Conservation (phyloP, 1,140 invertebrate genomes). For the Drosophila biarmipes region DNA sequence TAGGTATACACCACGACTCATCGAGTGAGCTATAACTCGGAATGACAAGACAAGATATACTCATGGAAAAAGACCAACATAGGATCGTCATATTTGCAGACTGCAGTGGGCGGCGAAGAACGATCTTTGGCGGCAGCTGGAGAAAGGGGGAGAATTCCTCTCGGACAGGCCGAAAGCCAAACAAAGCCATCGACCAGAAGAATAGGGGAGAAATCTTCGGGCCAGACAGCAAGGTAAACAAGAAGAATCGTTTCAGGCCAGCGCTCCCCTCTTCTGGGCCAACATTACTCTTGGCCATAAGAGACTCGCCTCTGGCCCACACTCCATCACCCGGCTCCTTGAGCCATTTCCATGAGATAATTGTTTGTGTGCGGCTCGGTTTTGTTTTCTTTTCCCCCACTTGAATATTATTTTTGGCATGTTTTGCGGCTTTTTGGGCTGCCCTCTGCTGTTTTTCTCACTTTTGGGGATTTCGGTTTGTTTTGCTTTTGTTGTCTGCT, state of each 20-base stretch:
- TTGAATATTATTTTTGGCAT: constrained; percentile 81
- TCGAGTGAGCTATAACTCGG: constrained; percentile 56
- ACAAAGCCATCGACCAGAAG: constrained; percentile 12
- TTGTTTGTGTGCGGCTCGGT: constrained; percentile 28
- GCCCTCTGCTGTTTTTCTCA: constrained; percentile 7
- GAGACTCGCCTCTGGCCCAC: constrained; percentile 39
- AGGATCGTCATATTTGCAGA: constrained; percentile 22
- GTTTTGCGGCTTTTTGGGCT: constrained; percentile 67
- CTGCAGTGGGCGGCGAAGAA: constrained; percentile 34
- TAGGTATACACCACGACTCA: constrained; percentile 45
- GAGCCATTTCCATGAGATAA: constrained; percentile 49
- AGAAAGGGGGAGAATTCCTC: constrained; percentile 28
- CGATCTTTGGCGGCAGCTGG: not conserved
- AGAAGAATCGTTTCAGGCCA: constrained; percentile 26
- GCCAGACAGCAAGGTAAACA: constrained; percentile 44
- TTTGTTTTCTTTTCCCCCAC: constrained; percentile 12
- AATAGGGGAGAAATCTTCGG: constrained; percentile 40
- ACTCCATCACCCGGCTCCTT: constrained; percentile 26
- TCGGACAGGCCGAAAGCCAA: constrained; percentile 9
- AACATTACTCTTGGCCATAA: constrained; percentile 42
- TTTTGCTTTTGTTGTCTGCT: constrained; percentile 67
- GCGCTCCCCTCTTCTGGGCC: constrained; percentile 28
- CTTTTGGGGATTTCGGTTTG: constrained; percentile 57
- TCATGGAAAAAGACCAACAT: constrained; percentile 34
- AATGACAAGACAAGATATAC: constrained; percentile 48